A percentile compares a stretch with the other conserved stretches of the same genome.
Evolutionary conservation across 2,888 invertebrate species (phyloP).

Genomic region (Heliconius hortense): DNA sequence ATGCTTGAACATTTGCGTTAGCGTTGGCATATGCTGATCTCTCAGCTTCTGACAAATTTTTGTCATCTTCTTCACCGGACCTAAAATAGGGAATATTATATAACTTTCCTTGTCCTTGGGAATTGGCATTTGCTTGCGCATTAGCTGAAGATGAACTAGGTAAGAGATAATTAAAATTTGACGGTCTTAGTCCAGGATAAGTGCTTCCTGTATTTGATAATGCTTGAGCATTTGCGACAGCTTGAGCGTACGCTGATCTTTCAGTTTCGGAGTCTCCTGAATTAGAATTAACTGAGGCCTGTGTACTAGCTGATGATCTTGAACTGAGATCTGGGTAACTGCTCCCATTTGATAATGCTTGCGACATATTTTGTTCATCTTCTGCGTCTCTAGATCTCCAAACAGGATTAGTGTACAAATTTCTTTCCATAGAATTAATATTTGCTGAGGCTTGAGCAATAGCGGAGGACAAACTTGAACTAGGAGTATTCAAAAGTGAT

Average conservation of each 20-base stretch:
- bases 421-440: not conserved
- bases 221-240: not conserved
- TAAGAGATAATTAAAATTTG: not conserved
- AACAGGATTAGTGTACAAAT: slow-evolving; percentile 1
- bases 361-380: not conserved
- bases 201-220: not conserved
- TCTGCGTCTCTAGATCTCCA: not conserved
- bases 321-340: not conserved
- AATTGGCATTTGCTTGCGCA: not conserved
- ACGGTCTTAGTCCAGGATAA: not conserved
- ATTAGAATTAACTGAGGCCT: not conserved
- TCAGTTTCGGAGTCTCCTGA: not conserved
- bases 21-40: not conserved
- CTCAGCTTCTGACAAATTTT: not conserved
- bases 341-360: not conserved
- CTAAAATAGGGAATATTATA: not conserved
- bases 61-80: not conserved
- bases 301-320: not conserved
- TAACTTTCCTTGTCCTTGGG: not conserved
- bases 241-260: not conserved
- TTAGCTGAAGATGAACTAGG: not conserved
- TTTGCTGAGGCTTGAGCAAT: slow-evolving; percentile 36
- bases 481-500: not conserved
- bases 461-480: not conserved
- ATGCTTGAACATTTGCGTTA: not conserved